Base-by-base conservation (phyloP, 2,797 vertebrate genomes). In the Petrocephalus sullivani region DNA sequence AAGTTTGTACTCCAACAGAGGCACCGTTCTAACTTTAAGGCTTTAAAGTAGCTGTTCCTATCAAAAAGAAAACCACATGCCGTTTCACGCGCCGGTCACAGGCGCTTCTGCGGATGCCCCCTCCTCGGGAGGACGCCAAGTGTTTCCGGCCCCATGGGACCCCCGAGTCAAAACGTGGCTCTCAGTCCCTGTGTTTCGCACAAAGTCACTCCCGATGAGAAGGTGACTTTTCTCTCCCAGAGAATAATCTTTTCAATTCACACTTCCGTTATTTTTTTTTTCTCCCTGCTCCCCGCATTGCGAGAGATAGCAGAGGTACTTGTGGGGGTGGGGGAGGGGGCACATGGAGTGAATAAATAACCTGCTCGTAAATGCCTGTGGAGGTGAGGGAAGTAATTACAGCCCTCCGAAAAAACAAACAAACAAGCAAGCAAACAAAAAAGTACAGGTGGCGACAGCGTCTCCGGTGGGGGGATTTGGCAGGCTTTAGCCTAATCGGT, bases 241-340 rank as follows among this genome's bases (percentile, higher is more conserved):
- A 88, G 54, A 46, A 64, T 83, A 83, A 67, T 88, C 87, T 53
- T 51, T 85, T 82, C 83, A 88, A 57, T 88, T 86, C 61, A 71
- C 88, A 88, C 82, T 60, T 86, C 82, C 58, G 6, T 12, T 58
- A 37, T 58, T 85, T 88, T 21, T 54, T 64, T 61, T 61, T 12
- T 21, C n/a, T 86, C 71, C 16, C 28, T 16, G 82, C 9, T 54
- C 8, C 83, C 49, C 58, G 57, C 57, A 61, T 49, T 87, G 37
- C 85, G 1, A 23, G 33, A 46, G 85, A 87, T 64, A 56, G 9
- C 85, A 49, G 53, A 60, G 57, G 57, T 49, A 19, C 57, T n/a
- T 86, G n/a, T 4, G 41, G 19, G 60, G 82, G 49, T 41, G 21
- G 53, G 51, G 37, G 41, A 54, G 23, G 0, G 54, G 33, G 87